Evolutionary conservation across 2,113 vertebrate genomes (phyloP).

Genomic region (Paedocypris sp.): DNA sequence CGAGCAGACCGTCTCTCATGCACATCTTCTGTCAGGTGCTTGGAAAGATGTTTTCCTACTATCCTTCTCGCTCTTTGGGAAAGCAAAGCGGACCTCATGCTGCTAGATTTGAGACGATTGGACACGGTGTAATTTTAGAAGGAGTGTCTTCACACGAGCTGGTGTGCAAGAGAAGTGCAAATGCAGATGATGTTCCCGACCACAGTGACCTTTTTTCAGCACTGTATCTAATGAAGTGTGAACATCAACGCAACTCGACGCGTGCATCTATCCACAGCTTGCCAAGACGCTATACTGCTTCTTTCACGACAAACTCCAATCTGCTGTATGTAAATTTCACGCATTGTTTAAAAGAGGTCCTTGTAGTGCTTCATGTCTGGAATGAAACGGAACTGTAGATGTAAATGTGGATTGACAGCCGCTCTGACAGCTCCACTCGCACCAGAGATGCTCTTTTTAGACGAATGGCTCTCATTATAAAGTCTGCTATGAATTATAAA

Average conservation of each 20-base stretch:
- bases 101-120: slow-evolving; percentile 15
- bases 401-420: slow-evolving; percentile 11
- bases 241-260: not conserved
- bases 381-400: not conserved
- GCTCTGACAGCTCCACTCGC: slow-evolving; percentile 2
- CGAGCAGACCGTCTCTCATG: not conserved
- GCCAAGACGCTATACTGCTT: not conserved
- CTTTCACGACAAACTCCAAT: not conserved
- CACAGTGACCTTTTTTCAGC: not conserved
- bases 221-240: slow-evolving; percentile 6
- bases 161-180: not conserved
- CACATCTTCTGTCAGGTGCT: not conserved
- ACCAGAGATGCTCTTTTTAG: slow-evolving; percentile 14
- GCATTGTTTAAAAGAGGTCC: slow-evolving; percentile 2
- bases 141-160: not conserved
- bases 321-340: not conserved
- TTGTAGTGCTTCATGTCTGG: slow-evolving; percentile 3
- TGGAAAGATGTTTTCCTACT: not conserved
- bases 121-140: slow-evolving; percentile 16
- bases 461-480: slow-evolving; percentile 26
- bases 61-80: not conserved
- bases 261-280: not conserved
- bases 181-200: not conserved
- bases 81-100: slow-evolving; percentile 2
- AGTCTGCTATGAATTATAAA: slow-evolving; percentile 32